These are phyloP conservation scores for Nothoprocta perdicaria DNA, from an alignment of 2,113 vertebrate species.

Conservation along the genomic window DNA sequence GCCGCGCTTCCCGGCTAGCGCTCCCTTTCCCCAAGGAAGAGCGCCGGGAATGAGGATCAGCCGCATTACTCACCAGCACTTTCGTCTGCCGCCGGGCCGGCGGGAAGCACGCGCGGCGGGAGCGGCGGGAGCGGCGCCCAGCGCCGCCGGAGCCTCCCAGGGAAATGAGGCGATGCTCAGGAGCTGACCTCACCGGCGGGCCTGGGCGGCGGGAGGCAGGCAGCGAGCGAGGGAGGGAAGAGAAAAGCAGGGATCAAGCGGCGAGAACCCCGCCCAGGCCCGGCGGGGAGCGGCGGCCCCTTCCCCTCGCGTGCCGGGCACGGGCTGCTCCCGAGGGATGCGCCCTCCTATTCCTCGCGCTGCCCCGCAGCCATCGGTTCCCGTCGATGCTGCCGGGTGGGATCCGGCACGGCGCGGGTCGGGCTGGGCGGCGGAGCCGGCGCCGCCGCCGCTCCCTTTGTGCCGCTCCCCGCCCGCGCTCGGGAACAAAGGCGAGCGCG, in stretches of 20 bases:
- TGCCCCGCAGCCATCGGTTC: conserved; percentile 1
- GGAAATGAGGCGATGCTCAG: conserved; percentile 71
- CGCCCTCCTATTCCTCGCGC: background rate
- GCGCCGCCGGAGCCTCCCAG: conserved; percentile 58
- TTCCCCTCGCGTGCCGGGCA: background rate
- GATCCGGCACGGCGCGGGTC: no score
- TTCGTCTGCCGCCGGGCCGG: conserved; percentile 5
- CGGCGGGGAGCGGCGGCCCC: conserved; percentile 17
- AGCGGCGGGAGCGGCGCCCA: conserved; percentile 45
- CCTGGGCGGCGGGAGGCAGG: conserved; percentile 35
- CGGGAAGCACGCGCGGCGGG: conserved; percentile 1
- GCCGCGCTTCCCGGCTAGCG: background rate
- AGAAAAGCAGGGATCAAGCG: conserved; percentile 43
- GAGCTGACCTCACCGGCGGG: conserved; percentile 74
- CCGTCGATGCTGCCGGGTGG: conserved; percentile 3
- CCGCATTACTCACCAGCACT: conserved; percentile 44
- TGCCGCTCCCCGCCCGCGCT: no score
- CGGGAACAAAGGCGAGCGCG: no score
- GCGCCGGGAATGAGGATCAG: background rate
- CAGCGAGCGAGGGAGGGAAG: background rate
- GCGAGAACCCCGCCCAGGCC: conserved; percentile 66
- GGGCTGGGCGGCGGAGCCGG: no score
- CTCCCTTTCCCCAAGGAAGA: background rate
- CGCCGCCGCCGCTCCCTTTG: no score
- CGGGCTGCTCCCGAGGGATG: background rate